phyloP scores from a whole-genome alignment of 2,888 invertebrate species.

The Eristalis pertinax region DNA sequence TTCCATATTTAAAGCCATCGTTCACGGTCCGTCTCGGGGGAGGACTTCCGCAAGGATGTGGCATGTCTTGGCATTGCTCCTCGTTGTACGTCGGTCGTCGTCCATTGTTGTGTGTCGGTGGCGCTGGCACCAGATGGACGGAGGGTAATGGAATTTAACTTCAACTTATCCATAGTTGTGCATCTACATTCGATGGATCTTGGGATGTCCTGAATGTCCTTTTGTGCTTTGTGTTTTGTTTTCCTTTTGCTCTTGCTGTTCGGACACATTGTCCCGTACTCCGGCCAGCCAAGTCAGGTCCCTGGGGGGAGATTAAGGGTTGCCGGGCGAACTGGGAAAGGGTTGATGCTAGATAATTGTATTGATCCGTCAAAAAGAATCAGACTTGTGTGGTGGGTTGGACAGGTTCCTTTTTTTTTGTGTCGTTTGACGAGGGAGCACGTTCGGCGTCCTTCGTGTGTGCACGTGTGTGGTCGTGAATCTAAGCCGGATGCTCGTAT shows the following conservation, averaged over 20 bases:
- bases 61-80: background rate
- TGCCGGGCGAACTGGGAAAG: background rate
- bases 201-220: background rate
- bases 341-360: background rate
- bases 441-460: background rate
- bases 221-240: background rate
- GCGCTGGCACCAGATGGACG: background rate
- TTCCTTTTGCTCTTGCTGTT: background rate
- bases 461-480: no score
- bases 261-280: background rate
- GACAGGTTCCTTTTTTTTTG: background rate
- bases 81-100: background rate
- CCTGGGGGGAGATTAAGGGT: slow-evolving; percentile 4
- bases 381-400: background rate
- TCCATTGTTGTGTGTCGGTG: background rate
- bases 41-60: background rate
- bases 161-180: slow-evolving; percentile 6
- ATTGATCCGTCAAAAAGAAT: background rate
- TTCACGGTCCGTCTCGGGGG: background rate
- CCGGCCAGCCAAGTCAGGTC: background rate
- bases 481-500: no score
- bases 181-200: background rate
- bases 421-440: background rate
- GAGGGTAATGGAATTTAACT: slow-evolving; percentile 9
- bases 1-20: slow-evolving; percentile 43